These are phyloP conservation scores for Phyllotreta striolata DNA, from an alignment of 2,888 invertebrate species.

Conservation along the genomic window DNA sequence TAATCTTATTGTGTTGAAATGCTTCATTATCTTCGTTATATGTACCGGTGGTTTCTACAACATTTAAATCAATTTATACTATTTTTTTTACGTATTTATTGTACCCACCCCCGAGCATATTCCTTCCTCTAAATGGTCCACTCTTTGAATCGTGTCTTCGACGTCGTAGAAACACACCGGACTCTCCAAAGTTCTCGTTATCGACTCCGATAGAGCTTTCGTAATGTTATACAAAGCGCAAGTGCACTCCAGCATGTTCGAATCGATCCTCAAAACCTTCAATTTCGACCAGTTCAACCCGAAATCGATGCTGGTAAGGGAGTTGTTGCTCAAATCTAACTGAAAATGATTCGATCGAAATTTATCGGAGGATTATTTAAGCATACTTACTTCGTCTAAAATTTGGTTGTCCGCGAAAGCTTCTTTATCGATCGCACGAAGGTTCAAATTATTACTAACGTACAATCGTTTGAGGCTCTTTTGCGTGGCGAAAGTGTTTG, in stretches of 20 bases:
- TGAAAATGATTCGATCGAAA: constrained; percentile 51
- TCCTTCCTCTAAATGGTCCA: constrained; percentile 46
- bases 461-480: constrained; percentile 51
- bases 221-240: constrained; percentile 63
- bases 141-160: constrained; percentile 39
- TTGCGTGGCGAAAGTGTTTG: constrained; percentile 54
- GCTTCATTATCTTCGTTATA: constrained; percentile 35
- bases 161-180: constrained; percentile 52
- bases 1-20: constrained; percentile 50
- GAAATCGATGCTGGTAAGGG: constrained; percentile 65
- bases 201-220: constrained; percentile 44
- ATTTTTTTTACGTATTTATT: not conserved
- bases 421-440: constrained; percentile 65
- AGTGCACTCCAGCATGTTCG: constrained; percentile 73
- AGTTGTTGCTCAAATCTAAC: constrained; percentile 72
- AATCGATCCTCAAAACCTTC: constrained; percentile 65
- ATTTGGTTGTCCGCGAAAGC: constrained; percentile 66
- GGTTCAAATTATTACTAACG: constrained; percentile 51
- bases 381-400: constrained; percentile 64
- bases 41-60: constrained; percentile 28
- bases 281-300: constrained; percentile 67
- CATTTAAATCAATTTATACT: constrained; percentile 1
- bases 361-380: not conserved
- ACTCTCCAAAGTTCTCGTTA: constrained; percentile 49
- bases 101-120: constrained; percentile 14